A percentile compares a stretch with the other conserved stretches of the same genome.
These are phyloP conservation scores for Aphelenchoides bicaudatus DNA, from an alignment of 2,888 invertebrate genomes.

Conservation along the genomic window DNA sequence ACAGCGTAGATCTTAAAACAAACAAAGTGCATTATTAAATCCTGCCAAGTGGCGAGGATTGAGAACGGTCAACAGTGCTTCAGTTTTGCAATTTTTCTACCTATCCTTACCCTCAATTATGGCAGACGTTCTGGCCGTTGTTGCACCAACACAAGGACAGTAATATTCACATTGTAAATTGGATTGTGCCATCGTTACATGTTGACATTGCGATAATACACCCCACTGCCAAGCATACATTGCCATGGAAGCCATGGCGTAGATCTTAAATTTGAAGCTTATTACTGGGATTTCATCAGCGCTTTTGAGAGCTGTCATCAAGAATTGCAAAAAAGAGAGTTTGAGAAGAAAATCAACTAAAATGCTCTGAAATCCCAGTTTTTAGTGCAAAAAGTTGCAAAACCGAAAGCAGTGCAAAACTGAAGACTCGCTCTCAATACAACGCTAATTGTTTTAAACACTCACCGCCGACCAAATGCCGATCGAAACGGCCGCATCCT, in stretches of 20 bases:
- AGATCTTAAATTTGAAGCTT: conserved; percentile 45
- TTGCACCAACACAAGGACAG: conserved; percentile 59
- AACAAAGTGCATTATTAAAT: no score
- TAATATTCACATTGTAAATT: conserved; percentile 58
- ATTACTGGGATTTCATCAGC: no score
- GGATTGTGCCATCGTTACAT: conserved; percentile 56
- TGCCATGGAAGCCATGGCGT: conserved; percentile 48
- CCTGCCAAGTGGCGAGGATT: no score
- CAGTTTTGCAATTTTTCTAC: conserved; percentile 9
- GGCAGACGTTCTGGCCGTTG: conserved; percentile 50
- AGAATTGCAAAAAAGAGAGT: neutral
- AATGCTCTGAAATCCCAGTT: neutral
- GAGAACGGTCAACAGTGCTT: conserved; percentile 8
- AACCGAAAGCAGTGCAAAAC: neutral
- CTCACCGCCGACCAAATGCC: conserved; percentile 60
- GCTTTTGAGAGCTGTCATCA: neutral
- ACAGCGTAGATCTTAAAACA: conserved; percentile 55
- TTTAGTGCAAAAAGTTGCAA: neutral
- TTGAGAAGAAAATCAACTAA: neutral
- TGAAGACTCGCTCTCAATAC: no score
- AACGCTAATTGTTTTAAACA: neutral
- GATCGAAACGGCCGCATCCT: conserved; percentile 58
- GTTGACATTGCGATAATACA: conserved; percentile 52
- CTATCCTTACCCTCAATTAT: conserved; percentile 51
- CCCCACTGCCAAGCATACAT: conserved; percentile 59